phyloP scores from a whole-genome alignment of 2,888 invertebrate genomes.

The Melinaea menophilus region DNA sequence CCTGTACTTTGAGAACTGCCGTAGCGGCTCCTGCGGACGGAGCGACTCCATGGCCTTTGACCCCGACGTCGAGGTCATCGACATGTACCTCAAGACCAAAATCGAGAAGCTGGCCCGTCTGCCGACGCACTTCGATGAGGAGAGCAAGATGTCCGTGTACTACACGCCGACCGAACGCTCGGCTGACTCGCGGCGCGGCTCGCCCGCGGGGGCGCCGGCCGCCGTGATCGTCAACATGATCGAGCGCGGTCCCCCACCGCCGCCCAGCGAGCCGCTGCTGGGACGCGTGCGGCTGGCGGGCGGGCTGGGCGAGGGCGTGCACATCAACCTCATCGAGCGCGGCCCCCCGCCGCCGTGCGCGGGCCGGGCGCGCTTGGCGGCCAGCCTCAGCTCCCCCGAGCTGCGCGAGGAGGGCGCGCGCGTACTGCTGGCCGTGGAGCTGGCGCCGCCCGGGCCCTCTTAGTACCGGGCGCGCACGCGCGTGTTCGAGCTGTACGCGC shows the following conservation, averaged over 20 bases:
- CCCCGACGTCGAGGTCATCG: constrained; percentile 80
- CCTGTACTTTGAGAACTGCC: constrained; percentile 95
- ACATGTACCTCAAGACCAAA: constrained; percentile 83
- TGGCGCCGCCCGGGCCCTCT: constrained; percentile 54
- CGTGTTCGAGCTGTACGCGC: constrained; percentile 70
- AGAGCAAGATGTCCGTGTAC: constrained; percentile 86
- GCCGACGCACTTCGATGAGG: constrained; percentile 76
- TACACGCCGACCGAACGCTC: constrained; percentile 89
- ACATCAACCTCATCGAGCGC: constrained; percentile 79
- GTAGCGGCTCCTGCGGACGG: constrained; percentile 87
- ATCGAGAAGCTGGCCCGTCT: constrained; percentile 79
- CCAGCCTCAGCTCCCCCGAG: constrained; percentile 71
- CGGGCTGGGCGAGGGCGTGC: constrained; percentile 73
- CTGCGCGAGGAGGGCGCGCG: constrained; percentile 51
- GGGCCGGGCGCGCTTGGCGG: constrained; percentile 42
- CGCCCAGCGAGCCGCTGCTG: constrained; percentile 67
- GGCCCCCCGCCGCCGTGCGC: constrained; percentile 55
- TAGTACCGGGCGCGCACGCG: constrained; percentile 73
- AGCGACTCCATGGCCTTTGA: constrained; percentile 87
- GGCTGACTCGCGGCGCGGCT: constrained; percentile 66
- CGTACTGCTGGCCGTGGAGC: constrained; percentile 67
- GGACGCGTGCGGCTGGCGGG: constrained; percentile 78
- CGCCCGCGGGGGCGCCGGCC: constrained; percentile 65
- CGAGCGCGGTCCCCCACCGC: constrained; percentile 59
- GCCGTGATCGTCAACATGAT: constrained; percentile 81